Conservation (phyloP, 2,888 invertebrate species). For the Steinernema carpocapsae region DNA sequence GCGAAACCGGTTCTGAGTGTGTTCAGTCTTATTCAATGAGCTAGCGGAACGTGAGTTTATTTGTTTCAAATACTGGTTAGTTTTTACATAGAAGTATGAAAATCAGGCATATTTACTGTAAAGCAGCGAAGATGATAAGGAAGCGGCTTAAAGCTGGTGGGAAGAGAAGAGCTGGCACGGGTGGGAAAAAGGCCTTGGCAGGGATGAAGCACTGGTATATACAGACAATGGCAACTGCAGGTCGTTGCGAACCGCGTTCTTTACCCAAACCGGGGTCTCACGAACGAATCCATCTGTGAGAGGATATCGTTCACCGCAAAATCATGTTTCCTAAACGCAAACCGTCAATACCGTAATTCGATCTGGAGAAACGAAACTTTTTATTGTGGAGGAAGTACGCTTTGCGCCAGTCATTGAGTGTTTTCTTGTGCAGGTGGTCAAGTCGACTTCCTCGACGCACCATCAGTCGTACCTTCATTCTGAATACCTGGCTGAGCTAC, state of each 20-base stretch:
- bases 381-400: conserved; percentile 18
- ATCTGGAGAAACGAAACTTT: not conserved
- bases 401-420: conserved; percentile 24
- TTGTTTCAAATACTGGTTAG: too few relatives aligned
- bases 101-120: not conserved
- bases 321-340: conserved; percentile 13
- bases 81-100: too few relatives aligned
- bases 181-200: not conserved
- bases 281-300: conserved; percentile 31
- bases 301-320: conserved; percentile 12
- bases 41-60: too few relatives aligned
- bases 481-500: conserved; percentile 1
- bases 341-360: not conserved
- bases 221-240: not conserved
- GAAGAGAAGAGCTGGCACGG: conserved; percentile 2
- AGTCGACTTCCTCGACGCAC: conserved; percentile 14
- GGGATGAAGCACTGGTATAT: conserved; percentile 5
- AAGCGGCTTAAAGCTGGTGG: conserved; percentile 24
- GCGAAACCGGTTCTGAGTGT: too few relatives aligned
- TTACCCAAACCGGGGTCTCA: conserved; percentile 19
- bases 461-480: conserved; percentile 27
- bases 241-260: not conserved
- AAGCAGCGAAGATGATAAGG: conserved; percentile 7
- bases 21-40: too few relatives aligned
- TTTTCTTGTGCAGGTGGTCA: conserved; percentile 15